Evolutionary conservation across 2,797 vertebrate genomes (phyloP), one percentile per base, ranked within the genome.

Genomic region (Sebastes trivittatus): DNA sequence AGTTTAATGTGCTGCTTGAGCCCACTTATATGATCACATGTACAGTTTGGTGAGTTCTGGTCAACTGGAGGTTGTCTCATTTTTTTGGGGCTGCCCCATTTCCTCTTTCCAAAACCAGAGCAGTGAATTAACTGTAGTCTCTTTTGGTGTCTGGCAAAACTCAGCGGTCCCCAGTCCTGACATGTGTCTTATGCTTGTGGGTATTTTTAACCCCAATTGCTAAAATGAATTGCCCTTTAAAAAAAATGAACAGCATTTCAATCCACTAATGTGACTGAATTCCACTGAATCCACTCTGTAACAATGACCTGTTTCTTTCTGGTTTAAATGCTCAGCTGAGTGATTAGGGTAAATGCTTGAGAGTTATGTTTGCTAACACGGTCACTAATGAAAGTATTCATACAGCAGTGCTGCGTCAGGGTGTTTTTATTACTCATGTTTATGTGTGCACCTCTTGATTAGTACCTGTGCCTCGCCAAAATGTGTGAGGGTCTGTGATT

Each of bases 251-350:
- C 77, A 68, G 34, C 30, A 71, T 82, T 88, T 77, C 61, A 87
- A 25, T 78, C 34, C 69, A 32, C 55, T 73, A 76, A 77, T 52
- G 72, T 73, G 6, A 23, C 70, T 36, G 67, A 56, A 81, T 82
- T 83, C 80, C 82, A 32, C 75, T 65, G 18, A 82, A 78, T 86
- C 69, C n/a, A 64, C 71, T 88, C 64, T 52, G 7, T 54, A 70
- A 93, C 87, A 93, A 86, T 87, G 90, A 81, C 65, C 38, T 34
- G 14, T 67, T 90, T 93, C 78, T 81, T 66, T 75, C 23, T 56
- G 72, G 30, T 77, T 84, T 86, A 68, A 88, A 78, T 29, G 72
- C 78, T 88, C 82, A 67, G 78, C 80, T 75, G 55, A 71, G 75
- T 71, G 74, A 90, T 93, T 87, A 81, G 65, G 69, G 27, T 72